These are phyloP conservation scores for Matsumurasca onukii DNA, from an alignment of 1,140 invertebrate genomes.

Conservation along the genomic window DNA sequence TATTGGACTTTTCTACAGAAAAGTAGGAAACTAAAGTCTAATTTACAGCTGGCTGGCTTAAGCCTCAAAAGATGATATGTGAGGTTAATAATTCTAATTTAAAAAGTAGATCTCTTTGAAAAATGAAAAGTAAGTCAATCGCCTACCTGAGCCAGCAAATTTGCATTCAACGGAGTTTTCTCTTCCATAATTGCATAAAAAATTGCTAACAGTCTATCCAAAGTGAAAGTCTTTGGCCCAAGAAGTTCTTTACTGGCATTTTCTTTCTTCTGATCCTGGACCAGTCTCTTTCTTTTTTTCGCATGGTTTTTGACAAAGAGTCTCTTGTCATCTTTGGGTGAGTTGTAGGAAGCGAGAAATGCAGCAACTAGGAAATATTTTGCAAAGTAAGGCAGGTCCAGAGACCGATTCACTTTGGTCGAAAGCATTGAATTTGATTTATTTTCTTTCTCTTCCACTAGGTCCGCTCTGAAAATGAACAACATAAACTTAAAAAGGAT, in stretches of 20 bases:
- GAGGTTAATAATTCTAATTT: too few relatives aligned
- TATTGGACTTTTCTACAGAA: too few relatives aligned
- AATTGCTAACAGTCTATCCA: slow-evolving; percentile 85
- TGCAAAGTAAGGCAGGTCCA: slow-evolving; percentile 85
- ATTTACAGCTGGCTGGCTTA: too few relatives aligned
- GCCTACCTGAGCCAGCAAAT: slow-evolving; percentile 75
- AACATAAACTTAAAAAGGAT: too few relatives aligned
- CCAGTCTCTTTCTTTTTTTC: slow-evolving; percentile 47
- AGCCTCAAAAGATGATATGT: too few relatives aligned
- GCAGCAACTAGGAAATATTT: slow-evolving; percentile 87
- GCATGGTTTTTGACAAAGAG: slow-evolving; percentile 77
- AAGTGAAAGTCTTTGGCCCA: slow-evolving; percentile 77
- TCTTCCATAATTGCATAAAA: slow-evolving; percentile 89
- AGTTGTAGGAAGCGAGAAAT: slow-evolving; percentile 89
- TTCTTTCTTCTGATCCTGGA: slow-evolving; percentile 56
- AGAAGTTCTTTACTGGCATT: slow-evolving; percentile 48
- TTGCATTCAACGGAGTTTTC: slow-evolving; percentile 79
- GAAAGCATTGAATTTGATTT: slow-evolving; percentile 35
- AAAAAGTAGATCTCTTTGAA: too few relatives aligned
- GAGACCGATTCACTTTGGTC: slow-evolving; percentile 57
- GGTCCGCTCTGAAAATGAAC: too few relatives aligned
- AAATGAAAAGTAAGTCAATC: too few relatives aligned
- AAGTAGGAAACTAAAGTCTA: too few relatives aligned
- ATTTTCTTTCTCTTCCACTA: slow-evolving; percentile 15
- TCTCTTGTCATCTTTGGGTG: slow-evolving; percentile 78